phyloP scores from a whole-genome alignment of 2,113 vertebrate species.

The Hyperopisus bebe region DNA sequence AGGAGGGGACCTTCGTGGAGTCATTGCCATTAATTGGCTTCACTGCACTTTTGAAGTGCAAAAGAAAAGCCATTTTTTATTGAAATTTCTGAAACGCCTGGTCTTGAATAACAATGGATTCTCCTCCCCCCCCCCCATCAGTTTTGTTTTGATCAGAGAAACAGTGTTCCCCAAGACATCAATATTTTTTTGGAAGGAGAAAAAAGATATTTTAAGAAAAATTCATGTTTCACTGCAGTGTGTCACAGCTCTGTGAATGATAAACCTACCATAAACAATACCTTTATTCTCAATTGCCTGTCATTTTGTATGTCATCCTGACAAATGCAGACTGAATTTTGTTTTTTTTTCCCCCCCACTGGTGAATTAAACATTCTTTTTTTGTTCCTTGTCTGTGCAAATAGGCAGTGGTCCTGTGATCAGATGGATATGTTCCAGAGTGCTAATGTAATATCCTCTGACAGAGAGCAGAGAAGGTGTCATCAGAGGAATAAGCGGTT shows the following conservation, averaged over 20 bases:
- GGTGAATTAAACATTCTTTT: constrained; percentile 1
- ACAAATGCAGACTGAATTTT: background rate
- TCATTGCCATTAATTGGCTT: constrained; percentile 32
- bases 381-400: background rate
- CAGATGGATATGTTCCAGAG: background rate
- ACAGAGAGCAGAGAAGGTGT: background rate
- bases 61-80: constrained; percentile 16
- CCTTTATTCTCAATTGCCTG: background rate
- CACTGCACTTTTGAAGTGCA: constrained; percentile 29
- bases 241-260: background rate
- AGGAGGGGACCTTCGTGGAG: background rate
- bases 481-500: background rate
- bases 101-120: constrained; percentile 30
- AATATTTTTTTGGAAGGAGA: constrained; percentile 24
- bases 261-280: background rate
- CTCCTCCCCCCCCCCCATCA: constrained; percentile 37
- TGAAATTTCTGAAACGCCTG: constrained; percentile 10
- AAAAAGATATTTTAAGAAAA: constrained; percentile 13
- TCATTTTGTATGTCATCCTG: background rate
- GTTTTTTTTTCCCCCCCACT: background rate
- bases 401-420: background rate
- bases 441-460: background rate
- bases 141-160: constrained; percentile 27
- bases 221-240: background rate
- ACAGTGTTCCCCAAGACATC: constrained; percentile 29